These are phyloP conservation scores for Diplazon laetatorius DNA, from an alignment of 2,888 invertebrate genomes.

Conservation along the genomic window DNA sequence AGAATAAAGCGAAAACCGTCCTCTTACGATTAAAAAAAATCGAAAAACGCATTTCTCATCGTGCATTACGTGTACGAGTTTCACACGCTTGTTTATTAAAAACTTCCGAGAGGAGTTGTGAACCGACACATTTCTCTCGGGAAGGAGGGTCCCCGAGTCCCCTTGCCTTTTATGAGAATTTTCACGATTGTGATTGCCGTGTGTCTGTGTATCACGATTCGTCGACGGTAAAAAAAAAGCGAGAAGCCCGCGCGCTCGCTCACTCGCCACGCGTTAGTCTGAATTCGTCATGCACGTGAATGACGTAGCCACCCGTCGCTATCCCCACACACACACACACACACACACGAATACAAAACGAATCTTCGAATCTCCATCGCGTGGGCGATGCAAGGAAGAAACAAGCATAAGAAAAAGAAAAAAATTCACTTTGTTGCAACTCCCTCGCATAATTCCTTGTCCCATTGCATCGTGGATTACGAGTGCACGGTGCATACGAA, in stretches of 20 bases:
- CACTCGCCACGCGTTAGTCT: conserved; percentile 52
- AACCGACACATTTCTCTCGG: conserved; percentile 45
- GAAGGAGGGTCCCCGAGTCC: conserved; percentile 45
- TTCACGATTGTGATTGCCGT: conserved; percentile 65
- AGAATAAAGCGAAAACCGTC: background rate
- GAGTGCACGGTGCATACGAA: too few species aligned
- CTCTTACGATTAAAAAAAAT: background rate
- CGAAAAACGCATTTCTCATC: conserved; percentile 24
- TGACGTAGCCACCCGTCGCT: conserved; percentile 49
- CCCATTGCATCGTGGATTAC: conserved; percentile 1
- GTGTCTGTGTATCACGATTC: conserved; percentile 29
- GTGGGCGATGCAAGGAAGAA: conserved; percentile 39
- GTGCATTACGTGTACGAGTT: conserved; percentile 21
- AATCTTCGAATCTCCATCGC: conserved; percentile 37
- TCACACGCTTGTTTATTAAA: conserved; percentile 27
- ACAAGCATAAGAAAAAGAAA: conserved; percentile 20
- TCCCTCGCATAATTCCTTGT: conserved; percentile 34
- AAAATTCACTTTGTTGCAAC: conserved; percentile 48
- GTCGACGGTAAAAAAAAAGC: conserved; percentile 28
- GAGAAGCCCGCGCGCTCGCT: conserved; percentile 14
- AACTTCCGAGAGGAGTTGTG: conserved; percentile 32
- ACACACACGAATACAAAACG: background rate
- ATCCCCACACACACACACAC: background rate
- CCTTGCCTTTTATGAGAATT: conserved; percentile 72
- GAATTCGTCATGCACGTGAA: conserved; percentile 50